Base-by-base conservation (phyloP, 2,113 vertebrate genomes). In the Prunella himalayana region DNA sequence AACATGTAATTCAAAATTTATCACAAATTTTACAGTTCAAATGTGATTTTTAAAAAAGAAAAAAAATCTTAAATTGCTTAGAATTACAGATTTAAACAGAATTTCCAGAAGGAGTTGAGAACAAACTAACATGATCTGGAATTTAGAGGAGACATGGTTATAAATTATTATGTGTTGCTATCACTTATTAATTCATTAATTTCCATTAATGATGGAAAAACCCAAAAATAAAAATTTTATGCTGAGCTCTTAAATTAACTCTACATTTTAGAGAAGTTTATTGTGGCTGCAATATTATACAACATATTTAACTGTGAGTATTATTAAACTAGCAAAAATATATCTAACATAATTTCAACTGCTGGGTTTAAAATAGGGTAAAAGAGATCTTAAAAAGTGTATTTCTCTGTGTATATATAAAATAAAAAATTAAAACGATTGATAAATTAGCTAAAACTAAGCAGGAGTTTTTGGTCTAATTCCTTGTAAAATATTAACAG, bases 231-330 rank as follows among this genome's bases (percentile, higher is more conserved):
- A 72, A 50, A 77, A 65, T 57, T 42, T 54, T 84, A 92, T 72
- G 35, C 63, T 86, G 69, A 89, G 65, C 53, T 96, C 80, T 93
- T 96, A 96, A 95, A 95, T 97, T 95, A 94, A 15, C 9, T 86
- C 53, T 96, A 50, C 90, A 94, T 83, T 89, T 92, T 95, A 56
- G 61, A 37, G 23, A 63, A 60, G 11, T 91, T 91, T 94, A 77
- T 49, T 72, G 89, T 97, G 41, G 35, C 25, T 93, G 86, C 56
- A 73, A 20, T 71, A 82, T 28, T 53, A 37, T 17, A 73, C 61
- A 47, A 30, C 50, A 72, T 77, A 45, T 81, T 57, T 57, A 65
- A 70, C 56, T 81, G 44, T 28, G 64, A 85, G 71, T 51, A 86
- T 51, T 44, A 35, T 95, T 87, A 20, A 90, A 47, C 47, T 65